Percentiles rank a stretch among this genome's conserved stretches.
These are phyloP conservation scores for Scaptomyza hsui DNA, from an alignment of 1,140 invertebrate genomes.

Conservation along the genomic window DNA sequence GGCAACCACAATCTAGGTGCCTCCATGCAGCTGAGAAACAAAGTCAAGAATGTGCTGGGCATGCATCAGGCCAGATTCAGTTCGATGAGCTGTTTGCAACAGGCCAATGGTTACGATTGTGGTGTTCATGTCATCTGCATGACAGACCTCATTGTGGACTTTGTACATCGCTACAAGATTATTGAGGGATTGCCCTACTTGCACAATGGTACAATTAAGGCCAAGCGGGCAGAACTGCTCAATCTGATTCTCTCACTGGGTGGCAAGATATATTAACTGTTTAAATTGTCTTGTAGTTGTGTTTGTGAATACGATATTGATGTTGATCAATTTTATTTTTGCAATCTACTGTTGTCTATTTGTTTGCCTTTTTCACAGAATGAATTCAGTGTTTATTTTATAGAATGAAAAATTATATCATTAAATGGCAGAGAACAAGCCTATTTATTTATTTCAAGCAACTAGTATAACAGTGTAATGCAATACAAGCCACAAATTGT, in stretches of 20 bases:
- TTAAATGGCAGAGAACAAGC: no score
- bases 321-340: no score
- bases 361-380: no score
- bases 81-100: slow-evolving; percentile 88
- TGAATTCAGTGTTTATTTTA: no score
- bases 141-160: slow-evolving; percentile 87
- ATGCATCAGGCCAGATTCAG: slow-evolving; percentile 80
- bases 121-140: slow-evolving; percentile 91
- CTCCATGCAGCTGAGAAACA: slow-evolving; percentile 85
- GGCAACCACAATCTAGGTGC: slow-evolving; percentile 85
- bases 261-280: slow-evolving; percentile 54
- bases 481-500: no score
- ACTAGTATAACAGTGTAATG: no score
- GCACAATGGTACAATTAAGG: slow-evolving; percentile 84
- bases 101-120: slow-evolving; percentile 92
- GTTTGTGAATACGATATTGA: neutral
- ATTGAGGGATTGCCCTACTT: slow-evolving; percentile 63
- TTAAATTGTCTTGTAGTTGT: neutral
- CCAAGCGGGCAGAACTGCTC: slow-evolving; percentile 85
- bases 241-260: slow-evolving; percentile 84
- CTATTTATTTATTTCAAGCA: no score
- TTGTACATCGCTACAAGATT: slow-evolving; percentile 84
- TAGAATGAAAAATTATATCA: no score
- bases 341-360: no score
- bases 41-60: slow-evolving; percentile 65